Conservation (phyloP, 2,797 vertebrate genomes). For the Bufotes viridis region DNA sequence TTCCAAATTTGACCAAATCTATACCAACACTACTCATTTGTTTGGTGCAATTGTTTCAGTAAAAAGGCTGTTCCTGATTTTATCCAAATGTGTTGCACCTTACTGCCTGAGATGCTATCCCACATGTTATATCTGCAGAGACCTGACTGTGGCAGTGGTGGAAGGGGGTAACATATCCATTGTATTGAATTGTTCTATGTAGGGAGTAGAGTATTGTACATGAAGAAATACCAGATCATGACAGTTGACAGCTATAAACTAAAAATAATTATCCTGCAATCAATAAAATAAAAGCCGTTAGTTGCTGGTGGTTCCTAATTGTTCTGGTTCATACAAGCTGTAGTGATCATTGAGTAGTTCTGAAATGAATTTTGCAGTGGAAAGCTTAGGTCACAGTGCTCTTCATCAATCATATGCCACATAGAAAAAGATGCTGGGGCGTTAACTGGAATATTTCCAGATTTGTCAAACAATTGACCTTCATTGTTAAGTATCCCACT, state of each 20-base stretch:
- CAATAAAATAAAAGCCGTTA: slow-evolving; percentile 3
- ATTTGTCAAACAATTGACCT: slow-evolving; percentile 69
- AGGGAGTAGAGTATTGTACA: background rate
- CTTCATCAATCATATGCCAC: slow-evolving; percentile 54
- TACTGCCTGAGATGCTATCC: too few species aligned
- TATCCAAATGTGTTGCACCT: too few species aligned
- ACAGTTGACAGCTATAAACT: background rate
- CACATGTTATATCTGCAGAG: too few species aligned
- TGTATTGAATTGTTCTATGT: background rate
- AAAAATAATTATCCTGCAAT: background rate
- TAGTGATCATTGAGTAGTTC: background rate
- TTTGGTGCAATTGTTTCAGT: too few species aligned
- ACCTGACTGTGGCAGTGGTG: too few species aligned
- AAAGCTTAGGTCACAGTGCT: slow-evolving; percentile 63
- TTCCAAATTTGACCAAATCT: too few species aligned
- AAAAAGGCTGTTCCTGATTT: too few species aligned
- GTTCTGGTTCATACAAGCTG: slow-evolving; percentile 14
- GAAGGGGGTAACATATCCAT: background rate
- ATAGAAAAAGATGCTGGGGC: slow-evolving; percentile 43
- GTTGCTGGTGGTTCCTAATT: background rate
- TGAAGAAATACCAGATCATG: background rate
- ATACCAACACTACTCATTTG: too few species aligned
- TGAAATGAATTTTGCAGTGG: slow-evolving; percentile 42
- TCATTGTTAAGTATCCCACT: slow-evolving; percentile 68
- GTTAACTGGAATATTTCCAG: slow-evolving; percentile 63